Evolutionary conservation across 2,888 invertebrate genomes (phyloP).

Genomic region (Sinelater perroti): DNA sequence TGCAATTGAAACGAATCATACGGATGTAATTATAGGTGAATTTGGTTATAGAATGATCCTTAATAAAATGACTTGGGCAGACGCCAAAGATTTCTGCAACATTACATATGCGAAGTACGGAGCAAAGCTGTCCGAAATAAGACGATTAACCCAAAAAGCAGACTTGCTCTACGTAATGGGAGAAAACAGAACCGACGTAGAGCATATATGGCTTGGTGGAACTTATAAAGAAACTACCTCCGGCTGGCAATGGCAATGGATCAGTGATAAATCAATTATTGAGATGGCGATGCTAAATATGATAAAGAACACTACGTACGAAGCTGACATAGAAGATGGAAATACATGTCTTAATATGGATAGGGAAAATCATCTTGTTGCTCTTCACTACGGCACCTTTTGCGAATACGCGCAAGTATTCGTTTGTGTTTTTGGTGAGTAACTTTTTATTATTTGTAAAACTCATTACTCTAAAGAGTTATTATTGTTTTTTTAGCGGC

Average conservation of each 20-base stretch:
- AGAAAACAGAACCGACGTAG: slow-evolving; percentile 24
- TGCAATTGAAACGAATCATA: neutral
- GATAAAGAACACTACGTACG: slow-evolving; percentile 11
- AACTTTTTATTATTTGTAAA: neutral
- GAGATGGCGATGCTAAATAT: neutral
- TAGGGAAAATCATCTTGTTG: slow-evolving; percentile 62
- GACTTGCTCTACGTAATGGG: slow-evolving; percentile 28
- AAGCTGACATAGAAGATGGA: neutral
- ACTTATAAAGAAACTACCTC: neutral
- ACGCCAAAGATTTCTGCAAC: neutral
- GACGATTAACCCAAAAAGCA: neutral
- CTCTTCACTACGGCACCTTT: slow-evolving; percentile 60
- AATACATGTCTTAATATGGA: slow-evolving; percentile 58
- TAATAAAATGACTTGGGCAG: slow-evolving; percentile 10
- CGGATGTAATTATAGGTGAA: slow-evolving; percentile 15
- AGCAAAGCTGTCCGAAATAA: neutral
- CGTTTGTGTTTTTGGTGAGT: slow-evolving; percentile 5
- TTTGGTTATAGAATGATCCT: slow-evolving; percentile 14
- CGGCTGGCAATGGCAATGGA: slow-evolving; percentile 6
- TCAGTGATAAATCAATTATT: neutral
- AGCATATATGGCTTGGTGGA: slow-evolving; percentile 31
- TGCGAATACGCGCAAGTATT: neutral
- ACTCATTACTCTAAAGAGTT: neutral
- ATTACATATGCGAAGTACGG: neutral
- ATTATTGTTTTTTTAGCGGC: neutral